Base-by-base conservation (phyloP, 2,797 vertebrate genomes). In the Podarcis lilfordi region DNA sequence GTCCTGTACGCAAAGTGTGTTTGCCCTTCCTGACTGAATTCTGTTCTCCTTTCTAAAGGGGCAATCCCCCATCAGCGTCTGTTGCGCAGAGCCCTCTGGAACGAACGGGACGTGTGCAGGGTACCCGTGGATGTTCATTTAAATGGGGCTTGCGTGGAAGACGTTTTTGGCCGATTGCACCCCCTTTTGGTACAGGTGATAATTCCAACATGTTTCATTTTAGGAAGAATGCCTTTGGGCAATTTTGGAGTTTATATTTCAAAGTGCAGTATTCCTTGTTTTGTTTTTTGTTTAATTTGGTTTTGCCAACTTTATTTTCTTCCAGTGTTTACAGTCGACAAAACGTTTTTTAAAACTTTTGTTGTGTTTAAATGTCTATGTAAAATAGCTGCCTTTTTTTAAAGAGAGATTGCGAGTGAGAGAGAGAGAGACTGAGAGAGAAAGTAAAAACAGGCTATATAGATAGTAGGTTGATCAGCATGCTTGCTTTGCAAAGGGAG, bases 401-500 rank as follows among this genome's bases (percentile, higher is more conserved):
- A 86, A n/a, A 86, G 66, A 82, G 76, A 68, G 55, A 76, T 13
- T 55, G 35, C 43, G 13, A 71, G 11, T 64, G 75, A 84, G 25
- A 72, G 19, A 86, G 43, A 86, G 45, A 75, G 76, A 66, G 55
- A 76, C 11, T 55, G 35, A 85, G 13, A 71, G 25, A 78, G 66
- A 72, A 25, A 93, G 90, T 91, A 91, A 91, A 87, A 93, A 90
- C 95, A 90, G 88, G 94, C 94, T 95, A 86, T 95, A 88, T 95
- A 97, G 96, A 95, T 90, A 93, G 92, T 96, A 97, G 97, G 95
- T 95, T 94, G 94, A 96, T 96, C 96, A 97, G 97, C 98, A 97
- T 98, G 98, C 97, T 96, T 96, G 96, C 97, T 97, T 97, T 96
- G 97, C 96, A 95, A 96, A 96, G 97, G 97, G 97, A 96, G 96